Evolutionary conservation across 2,888 invertebrate genomes (phyloP), one percentile per base, ranked within the genome.

Genomic region (Lithophane semibrunnea): DNA sequence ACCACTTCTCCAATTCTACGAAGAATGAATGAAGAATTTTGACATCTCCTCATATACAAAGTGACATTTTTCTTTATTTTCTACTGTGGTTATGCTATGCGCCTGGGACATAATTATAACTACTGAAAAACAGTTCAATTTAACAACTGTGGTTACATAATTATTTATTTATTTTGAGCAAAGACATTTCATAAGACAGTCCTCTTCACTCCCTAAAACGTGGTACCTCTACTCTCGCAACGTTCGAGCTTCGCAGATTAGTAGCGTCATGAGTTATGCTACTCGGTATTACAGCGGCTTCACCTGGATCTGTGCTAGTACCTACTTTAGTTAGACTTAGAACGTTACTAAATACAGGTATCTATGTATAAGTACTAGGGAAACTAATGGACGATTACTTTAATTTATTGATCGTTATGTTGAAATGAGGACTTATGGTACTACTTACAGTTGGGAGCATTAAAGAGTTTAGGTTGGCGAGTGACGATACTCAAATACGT

Each of bases 341-440:
- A 18, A 54, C 21, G 42, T 58, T 54, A 42, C 54, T 60, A 75
- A 21, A 29, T 37, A 61, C 13, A 5, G 1, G 44, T 69, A 24
- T 29, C 54, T 42, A 56, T n/a, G 75, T 75, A 16, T 21, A 56
- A 13, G 24, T 4, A 13, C 47, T 24, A 44, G 0, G 44, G 16
- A 9, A 8, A 18, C 10, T 56, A 79, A 79, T 64, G 63, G 44
- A 24, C 49, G 1, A 64, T 75, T 67, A 0, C 42, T 63, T 75
- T 68, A 67, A 82, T 82, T 67, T 44, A 82, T 82, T 68, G 67
- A 52, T 63, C 66, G 61, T 75, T 82, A n/a, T 18, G 42, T 21
- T 63, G 2, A 24, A 63, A 67, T 64, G 56, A 56, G 9, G 4
- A 12, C 24, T 81, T 58, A 1, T 18, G 29, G 3, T 49, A 29